A percentile compares a stretch with the other conserved stretches of the same genome.
These are phyloP conservation scores for Andrena praecox DNA, from an alignment of 2,888 invertebrate genomes.

Conservation along the genomic window DNA sequence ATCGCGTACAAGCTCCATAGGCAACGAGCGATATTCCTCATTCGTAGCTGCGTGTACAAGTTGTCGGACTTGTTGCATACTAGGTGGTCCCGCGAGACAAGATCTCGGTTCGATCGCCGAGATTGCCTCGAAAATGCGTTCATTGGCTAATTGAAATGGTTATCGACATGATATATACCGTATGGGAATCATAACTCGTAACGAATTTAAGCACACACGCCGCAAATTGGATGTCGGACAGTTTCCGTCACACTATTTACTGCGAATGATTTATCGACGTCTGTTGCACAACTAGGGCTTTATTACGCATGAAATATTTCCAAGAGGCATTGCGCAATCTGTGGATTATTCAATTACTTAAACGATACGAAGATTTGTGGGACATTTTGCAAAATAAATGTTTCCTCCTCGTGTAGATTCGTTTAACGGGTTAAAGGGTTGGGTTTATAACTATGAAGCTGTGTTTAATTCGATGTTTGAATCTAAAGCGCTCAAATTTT, in stretches of 20 bases:
- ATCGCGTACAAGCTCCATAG: constrained; percentile 18
- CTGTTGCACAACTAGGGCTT: constrained; percentile 1
- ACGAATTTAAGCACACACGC: constrained; percentile 30
- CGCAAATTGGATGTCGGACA: constrained; percentile 38
- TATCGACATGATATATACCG: constrained; percentile 41
- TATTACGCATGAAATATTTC: constrained; percentile 10
- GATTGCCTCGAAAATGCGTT: constrained; percentile 45
- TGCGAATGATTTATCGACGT: constrained; percentile 41
- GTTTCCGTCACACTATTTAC: constrained; percentile 38
- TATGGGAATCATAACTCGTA: constrained; percentile 33
- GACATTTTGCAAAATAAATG: no score
- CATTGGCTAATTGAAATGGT: constrained; percentile 61
- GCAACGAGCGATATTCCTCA: constrained; percentile 38
- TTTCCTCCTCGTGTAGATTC: no score
- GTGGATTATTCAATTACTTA: not conserved
- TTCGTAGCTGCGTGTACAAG: constrained; percentile 32
- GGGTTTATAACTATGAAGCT: no score
- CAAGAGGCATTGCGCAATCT: not conserved
- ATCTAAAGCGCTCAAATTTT: no score
- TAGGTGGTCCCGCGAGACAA: constrained; percentile 56
- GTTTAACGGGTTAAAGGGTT: no score
- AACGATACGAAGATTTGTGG: not conserved
- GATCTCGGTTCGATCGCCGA: constrained; percentile 30
- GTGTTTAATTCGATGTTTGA: no score
- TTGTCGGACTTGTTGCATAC: constrained; percentile 57